Percentiles rank a stretch among this genome's conserved stretches.
phyloP scores from a whole-genome alignment of 2,888 invertebrate genomes.

The Archaeoteleia sp. region DNA sequence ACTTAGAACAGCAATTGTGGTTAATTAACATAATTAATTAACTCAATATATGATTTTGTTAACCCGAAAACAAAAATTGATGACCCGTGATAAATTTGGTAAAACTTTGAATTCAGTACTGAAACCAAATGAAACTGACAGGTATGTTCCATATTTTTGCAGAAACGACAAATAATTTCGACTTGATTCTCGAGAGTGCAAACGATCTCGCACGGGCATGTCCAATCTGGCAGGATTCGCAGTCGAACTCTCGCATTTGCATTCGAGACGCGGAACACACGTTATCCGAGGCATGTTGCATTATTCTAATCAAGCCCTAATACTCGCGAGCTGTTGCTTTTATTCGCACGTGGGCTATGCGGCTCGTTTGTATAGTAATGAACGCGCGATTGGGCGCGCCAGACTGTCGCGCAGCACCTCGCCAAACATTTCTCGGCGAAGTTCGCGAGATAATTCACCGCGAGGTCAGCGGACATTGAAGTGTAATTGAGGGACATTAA shows the following conservation, averaged over 20 bases:
- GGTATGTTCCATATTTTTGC: slow-evolving; percentile 5
- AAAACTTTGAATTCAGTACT: no score
- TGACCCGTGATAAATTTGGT: no score
- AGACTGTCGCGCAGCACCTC: slow-evolving; percentile 43
- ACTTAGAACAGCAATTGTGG: no score
- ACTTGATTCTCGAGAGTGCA: slow-evolving; percentile 19
- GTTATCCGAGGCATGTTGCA: slow-evolving; percentile 66
- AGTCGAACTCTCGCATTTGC: slow-evolving; percentile 62
- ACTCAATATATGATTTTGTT: no score
- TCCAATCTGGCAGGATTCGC: slow-evolving; percentile 58
- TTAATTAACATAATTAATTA: no score
- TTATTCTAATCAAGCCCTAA: slow-evolving; percentile 69
- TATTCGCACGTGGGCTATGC: slow-evolving; percentile 62
- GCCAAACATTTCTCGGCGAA: slow-evolving; percentile 35
- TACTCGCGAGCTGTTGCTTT: slow-evolving; percentile 60
- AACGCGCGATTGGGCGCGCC: slow-evolving; percentile 63
- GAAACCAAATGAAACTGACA: no score
- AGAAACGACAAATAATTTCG: slow-evolving; percentile 12
- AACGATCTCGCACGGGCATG: slow-evolving; percentile 41
- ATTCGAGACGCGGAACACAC: slow-evolving; percentile 60
- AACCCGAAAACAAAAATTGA: no score
- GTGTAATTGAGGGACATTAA: slow-evolving; percentile 46
- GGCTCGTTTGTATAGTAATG: slow-evolving; percentile 66
- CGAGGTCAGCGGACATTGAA: slow-evolving; percentile 46
- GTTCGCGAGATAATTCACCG: slow-evolving; percentile 43